Evolutionary conservation across 2,888 invertebrate genomes (phyloP).

Genomic region (Agrotis segetum): DNA sequence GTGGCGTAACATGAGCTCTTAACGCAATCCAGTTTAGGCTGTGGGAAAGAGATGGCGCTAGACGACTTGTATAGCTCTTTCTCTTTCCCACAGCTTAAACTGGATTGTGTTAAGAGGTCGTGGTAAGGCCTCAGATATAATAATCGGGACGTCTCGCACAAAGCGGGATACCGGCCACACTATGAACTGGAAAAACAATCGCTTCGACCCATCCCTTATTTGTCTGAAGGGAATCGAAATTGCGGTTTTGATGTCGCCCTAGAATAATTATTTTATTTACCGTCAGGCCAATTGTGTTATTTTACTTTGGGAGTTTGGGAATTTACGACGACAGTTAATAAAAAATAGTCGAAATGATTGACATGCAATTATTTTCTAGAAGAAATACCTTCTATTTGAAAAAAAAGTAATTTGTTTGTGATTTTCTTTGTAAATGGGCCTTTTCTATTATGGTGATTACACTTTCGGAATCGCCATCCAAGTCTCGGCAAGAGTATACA

Average conservation of each 20-base stretch:
- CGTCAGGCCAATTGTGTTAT: neutral
- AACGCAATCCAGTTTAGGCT: too few species aligned
- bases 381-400: neutral
- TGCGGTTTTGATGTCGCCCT: conserved; percentile 29
- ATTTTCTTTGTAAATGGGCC: neutral
- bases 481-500: too few species aligned
- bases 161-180: too few species aligned
- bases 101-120: too few species aligned
- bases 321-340: conserved; percentile 3
- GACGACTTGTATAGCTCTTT: too few species aligned
- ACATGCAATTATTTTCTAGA: neutral
- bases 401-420: neutral
- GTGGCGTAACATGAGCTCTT: too few species aligned
- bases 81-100: too few species aligned
- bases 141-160: too few species aligned
- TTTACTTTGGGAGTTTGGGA: neutral
- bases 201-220: conserved; percentile 32
- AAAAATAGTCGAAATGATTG: conserved; percentile 8
- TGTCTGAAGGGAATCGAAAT: conserved; percentile 49
- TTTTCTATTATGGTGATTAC: neutral
- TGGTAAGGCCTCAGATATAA: too few species aligned
- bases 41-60: too few species aligned
- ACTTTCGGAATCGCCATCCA: too few species aligned
- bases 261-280: conserved; percentile 25
- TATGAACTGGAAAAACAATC: conserved; percentile 45